Evolutionary conservation across 2,888 invertebrate genomes (phyloP), one percentile per base, ranked within the genome.

Genomic region (Celastrina argiolus): DNA sequence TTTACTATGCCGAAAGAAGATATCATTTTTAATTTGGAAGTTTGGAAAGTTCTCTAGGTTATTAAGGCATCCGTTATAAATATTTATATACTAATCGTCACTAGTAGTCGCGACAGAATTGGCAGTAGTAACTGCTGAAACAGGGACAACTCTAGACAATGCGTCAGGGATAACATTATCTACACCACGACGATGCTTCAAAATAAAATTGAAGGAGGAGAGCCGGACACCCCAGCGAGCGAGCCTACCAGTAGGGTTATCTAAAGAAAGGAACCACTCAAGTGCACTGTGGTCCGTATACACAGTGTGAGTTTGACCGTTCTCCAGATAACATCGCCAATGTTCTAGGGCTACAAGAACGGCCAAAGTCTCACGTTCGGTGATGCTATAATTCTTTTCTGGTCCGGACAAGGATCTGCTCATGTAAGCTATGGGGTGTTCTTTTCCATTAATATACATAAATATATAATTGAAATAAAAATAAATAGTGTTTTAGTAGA

Each of bases 351-450:
- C 77, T 0, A 26, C 28, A 0, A 77, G 31, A 0, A 76, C 76
- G 2, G 76, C 76, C 0, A 78, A 42, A 0, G 75, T 61, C 56
- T 78, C 77, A 0, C 76, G 59, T 65, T 79, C 78, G 0, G 78
- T 77, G 0, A 69, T 64, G 26, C 74, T 73, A 34, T 76, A 77
- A 14, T 75, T 76, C 3, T 42, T 28, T 58, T 77, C 74, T 0
- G 63, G 64, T 0, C 22, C 10, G n/a, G 65, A 65, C 0, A 72
- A 63, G 0, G 70, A 70, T 2, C 65, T 67, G 42, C 72, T 73
- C 70, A 71, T 69, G 22, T 67, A 72, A 0, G 72, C 70, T 14
- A 73, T 66, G 1, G 69, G 69, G 14, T 68, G 26, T 12, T 63
- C 63, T 12, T 42, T 45, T 14, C 28, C 28, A 26, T 42, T 7